phyloP scores from a whole-genome alignment of 1,140 invertebrate genomes.

The Leguminivora glycinivorella region DNA sequence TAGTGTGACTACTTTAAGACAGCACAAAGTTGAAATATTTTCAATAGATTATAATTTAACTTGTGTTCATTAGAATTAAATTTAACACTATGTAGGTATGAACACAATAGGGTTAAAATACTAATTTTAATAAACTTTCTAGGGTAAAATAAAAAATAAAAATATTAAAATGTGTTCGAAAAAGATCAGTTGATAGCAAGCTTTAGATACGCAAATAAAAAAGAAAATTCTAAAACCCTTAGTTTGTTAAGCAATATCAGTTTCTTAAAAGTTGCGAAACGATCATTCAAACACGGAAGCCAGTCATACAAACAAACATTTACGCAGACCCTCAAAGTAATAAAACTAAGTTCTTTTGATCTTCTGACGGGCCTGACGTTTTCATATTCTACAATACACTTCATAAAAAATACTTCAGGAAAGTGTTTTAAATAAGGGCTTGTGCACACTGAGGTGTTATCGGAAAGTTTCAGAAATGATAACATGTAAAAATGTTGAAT shows the following conservation, averaged over 20 bases:
- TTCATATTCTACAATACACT: conserved; percentile 22
- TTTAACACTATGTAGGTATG: no score
- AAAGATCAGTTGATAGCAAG: no score
- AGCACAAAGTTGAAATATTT: no score
- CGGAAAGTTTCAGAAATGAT: no score
- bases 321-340: conserved; percentile 1
- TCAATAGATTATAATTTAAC: no score
- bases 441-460: neutral
- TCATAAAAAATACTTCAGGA: conserved; percentile 14
- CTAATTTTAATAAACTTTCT: no score
- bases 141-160: no score
- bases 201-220: neutral
- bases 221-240: neutral
- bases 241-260: neutral
- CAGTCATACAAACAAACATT: neutral
- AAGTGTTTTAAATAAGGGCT: neutral
- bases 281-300: conserved; percentile 13
- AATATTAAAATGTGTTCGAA: no score
- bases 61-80: no score
- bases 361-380: conserved; percentile 12
- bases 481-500: no score
- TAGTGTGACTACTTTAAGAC: no score
- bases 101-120: no score
- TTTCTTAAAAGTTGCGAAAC: conserved; percentile 14
- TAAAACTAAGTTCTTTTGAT: conserved; percentile 22